Percentiles rank a stretch among this genome's conserved stretches.
Conservation (phyloP, 2,797 vertebrate genomes). For the Acanthiza pusilla region DNA sequence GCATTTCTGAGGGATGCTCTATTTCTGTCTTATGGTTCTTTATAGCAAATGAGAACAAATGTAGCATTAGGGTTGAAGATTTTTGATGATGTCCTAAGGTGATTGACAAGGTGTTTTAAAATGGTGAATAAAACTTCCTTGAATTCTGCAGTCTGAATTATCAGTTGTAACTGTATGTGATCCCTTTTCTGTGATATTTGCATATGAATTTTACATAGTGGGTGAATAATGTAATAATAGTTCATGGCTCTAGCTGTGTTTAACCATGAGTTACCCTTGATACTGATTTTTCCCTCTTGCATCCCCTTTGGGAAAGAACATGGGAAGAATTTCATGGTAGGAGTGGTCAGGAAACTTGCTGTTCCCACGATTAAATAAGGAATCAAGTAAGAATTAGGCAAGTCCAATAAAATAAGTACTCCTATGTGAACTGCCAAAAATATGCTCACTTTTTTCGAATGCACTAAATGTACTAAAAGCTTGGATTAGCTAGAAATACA, state of each 20-base stretch:
- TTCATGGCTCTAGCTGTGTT: neutral
- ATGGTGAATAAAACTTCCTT: neutral
- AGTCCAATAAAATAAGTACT: neutral
- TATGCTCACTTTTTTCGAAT: neutral
- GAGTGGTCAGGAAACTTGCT: neutral
- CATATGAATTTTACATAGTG: fast-evolving
- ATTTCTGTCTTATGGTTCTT: neutral
- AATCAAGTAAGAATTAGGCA: neutral
- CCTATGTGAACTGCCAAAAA: neutral
- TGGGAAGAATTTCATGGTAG: neutral
- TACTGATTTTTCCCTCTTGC: neutral
- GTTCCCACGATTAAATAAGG: neutral
- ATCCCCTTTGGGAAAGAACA: neutral
- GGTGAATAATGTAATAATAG: neutral
- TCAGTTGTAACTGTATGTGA: neutral
- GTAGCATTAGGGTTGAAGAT: neutral
- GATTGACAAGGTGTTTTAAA: neutral
- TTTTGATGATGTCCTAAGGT: neutral
- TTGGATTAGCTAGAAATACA: neutral
- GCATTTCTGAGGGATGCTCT: neutral
- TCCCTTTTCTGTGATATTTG: neutral
- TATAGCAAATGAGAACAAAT: neutral
- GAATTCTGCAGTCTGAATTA: neutral
- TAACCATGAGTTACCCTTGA: neutral
- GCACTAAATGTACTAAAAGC: neutral